These are phyloP conservation scores for Melinaea menophilus DNA, from an alignment of 2,888 invertebrate genomes.

Conservation along the genomic window DNA sequence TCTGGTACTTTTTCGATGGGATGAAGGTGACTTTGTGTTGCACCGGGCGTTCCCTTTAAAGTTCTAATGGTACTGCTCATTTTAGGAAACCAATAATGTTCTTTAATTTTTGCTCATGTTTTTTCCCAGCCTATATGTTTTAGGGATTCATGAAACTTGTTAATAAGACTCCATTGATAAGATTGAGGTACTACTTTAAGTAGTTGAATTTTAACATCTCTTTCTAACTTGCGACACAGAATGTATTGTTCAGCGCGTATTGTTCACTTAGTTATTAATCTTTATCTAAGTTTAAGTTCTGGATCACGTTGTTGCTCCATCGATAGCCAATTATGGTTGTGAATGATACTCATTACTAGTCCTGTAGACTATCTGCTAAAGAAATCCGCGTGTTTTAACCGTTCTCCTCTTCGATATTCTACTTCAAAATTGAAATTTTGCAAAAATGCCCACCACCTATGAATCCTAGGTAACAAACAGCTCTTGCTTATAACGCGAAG, in stretches of 20 bases:
- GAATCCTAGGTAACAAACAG: conserved; percentile 36
- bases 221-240: no score
- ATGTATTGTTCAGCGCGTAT: no score
- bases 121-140: conserved; percentile 35
- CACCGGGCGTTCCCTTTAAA: conserved; percentile 29
- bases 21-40: conserved; percentile 25
- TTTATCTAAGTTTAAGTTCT: no score
- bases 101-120: conserved; percentile 26
- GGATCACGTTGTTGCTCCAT: conserved; percentile 16
- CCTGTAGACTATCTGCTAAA: no score
- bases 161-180: conserved; percentile 34
- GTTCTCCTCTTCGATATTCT: no score
- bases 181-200: not conserved
- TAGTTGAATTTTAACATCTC: no score
- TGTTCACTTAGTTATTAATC: no score
- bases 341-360: conserved; percentile 8
- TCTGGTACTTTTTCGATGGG: conserved; percentile 22
- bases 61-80: conserved; percentile 18
- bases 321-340: conserved; percentile 1
- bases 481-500: conserved; percentile 37
- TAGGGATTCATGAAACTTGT: conserved; percentile 27
- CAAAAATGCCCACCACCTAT: conserved; percentile 22
- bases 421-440: conserved; percentile 34
- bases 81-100: conserved; percentile 28
- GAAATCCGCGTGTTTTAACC: no score